Evolutionary conservation across 2,113 vertebrate species (phyloP).

Genomic region (Triplophysa dalaica): DNA sequence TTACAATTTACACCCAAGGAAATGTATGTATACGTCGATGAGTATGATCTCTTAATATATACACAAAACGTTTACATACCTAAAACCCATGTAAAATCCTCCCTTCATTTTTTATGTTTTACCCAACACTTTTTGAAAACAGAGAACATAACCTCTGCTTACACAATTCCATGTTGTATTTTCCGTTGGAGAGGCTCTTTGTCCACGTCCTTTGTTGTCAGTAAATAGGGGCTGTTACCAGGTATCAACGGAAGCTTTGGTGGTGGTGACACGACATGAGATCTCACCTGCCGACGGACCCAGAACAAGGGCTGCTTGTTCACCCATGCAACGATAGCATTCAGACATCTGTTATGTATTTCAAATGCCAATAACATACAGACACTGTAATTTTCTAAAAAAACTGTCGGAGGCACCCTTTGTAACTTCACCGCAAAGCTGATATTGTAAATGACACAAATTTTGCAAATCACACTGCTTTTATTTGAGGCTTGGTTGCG

Average conservation of each 20-base stretch:
- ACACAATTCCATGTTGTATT: conserved; percentile 42
- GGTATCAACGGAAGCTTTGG: conserved; percentile 43
- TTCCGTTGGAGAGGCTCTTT: conserved; percentile 55
- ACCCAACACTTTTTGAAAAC: background rate
- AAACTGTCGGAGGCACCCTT: background rate
- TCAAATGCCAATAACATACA: background rate
- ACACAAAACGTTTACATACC: too few species aligned
- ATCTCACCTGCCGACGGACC: conserved; percentile 56
- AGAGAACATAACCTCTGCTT: background rate
- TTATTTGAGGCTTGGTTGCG: conserved; percentile 14
- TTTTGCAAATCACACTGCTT: conserved; percentile 1
- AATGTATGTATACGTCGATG: too few species aligned
- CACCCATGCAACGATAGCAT: background rate
- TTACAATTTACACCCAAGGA: too few species aligned
- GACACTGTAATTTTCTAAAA: background rate
- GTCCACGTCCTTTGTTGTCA: conserved; percentile 63
- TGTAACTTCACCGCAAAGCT: background rate
- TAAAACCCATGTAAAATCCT: too few species aligned
- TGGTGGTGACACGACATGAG: conserved; percentile 59
- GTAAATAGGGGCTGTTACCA: conserved; percentile 64
- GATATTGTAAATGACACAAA: background rate
- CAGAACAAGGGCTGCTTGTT: conserved; percentile 55
- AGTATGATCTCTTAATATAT: too few species aligned
- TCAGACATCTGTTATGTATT: conserved; percentile 1
- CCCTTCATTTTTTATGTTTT: background rate